Evolutionary conservation across 1,140 invertebrate species (phyloP).

Genomic region (Drosophila nigromelanica): DNA sequence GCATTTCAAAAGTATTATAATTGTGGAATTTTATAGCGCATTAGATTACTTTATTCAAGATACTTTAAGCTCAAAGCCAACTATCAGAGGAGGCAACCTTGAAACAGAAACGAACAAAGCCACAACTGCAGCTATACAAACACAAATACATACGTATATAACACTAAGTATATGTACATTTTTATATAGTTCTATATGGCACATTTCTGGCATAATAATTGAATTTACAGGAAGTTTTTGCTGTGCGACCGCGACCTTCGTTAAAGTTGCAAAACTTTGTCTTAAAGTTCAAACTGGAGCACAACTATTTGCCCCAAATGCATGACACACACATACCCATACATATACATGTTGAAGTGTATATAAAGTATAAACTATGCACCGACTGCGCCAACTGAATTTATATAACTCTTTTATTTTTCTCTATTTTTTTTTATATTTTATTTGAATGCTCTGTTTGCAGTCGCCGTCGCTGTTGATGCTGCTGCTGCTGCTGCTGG

Average conservation of each 20-base stretch:
- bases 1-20: no score
- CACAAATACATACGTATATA: neutral
- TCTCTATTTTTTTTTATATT: conserved; percentile 21
- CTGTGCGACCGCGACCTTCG: conserved; percentile 73
- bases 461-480: conserved; percentile 19
- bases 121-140: neutral
- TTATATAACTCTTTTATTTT: conserved; percentile 66
- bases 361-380: conserved; percentile 60
- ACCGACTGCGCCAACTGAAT: conserved; percentile 45
- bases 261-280: conserved; percentile 78
- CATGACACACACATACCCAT: conserved; percentile 10
- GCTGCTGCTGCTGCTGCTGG: conserved; percentile 15
- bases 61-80: conserved; percentile 12
- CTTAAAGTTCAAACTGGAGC: conserved; percentile 79
- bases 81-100: conserved; percentile 23
- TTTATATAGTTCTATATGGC: conserved; percentile 22
- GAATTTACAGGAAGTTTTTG: conserved; percentile 65
- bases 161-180: conserved; percentile 24
- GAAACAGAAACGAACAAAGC: neutral
- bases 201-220: conserved; percentile 49
- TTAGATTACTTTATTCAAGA: no score
- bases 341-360: conserved; percentile 15
- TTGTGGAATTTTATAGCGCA: no score
- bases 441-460: conserved; percentile 64
- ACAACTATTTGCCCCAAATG: conserved; percentile 82